Percentiles rank a stretch among this genome's conserved stretches.
Evolutionary conservation across 2,113 vertebrate species (phyloP).

Genomic region (Onychostoma macrolepis): DNA sequence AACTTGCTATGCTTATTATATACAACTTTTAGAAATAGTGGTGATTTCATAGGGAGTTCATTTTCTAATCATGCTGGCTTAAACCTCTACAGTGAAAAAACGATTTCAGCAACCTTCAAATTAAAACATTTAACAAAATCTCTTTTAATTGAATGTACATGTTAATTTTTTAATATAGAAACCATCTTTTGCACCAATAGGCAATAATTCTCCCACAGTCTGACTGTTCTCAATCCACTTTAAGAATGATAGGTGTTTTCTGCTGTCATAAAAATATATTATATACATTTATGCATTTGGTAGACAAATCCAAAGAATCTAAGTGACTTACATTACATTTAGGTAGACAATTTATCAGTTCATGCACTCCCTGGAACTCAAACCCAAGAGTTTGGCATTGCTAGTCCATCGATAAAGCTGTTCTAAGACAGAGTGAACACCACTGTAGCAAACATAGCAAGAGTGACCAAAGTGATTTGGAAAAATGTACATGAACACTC

Average conservation of each 20-base stretch:
- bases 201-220: not conserved
- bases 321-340: not conserved
- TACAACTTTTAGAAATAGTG: not conserved
- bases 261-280: not conserved
- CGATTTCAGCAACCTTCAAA: not conserved
- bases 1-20: no score
- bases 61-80: not conserved
- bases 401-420: not conserved
- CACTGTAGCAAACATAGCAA: not conserved
- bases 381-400: not conserved
- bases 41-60: not conserved
- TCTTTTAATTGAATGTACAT: not conserved
- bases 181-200: not conserved
- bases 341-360: not conserved
- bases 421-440: no score
- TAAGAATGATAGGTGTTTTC: not conserved
- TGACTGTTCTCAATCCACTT: not conserved
- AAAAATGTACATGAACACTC: not conserved
- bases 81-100: not conserved
- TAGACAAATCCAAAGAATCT: not conserved
- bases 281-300: not conserved
- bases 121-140: not conserved
- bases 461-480: not conserved
- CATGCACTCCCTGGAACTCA: not conserved
- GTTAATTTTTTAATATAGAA: not conserved